Conservation (phyloP, 2,113 vertebrate genomes). For the Rhinolophus ferrumequinum region DNA sequence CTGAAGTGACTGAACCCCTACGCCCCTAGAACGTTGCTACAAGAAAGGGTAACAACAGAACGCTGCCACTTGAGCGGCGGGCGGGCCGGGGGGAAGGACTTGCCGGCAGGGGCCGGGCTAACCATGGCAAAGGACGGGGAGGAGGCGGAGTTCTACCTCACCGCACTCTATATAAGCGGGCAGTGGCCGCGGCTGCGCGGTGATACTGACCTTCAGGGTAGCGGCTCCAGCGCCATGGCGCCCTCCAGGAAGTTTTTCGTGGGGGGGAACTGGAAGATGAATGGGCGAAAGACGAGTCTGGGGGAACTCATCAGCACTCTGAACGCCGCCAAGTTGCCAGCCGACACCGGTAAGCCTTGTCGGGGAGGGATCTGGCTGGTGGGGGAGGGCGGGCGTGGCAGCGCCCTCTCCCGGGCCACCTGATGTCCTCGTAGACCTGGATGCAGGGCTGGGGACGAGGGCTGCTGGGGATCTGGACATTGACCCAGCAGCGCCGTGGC, state of each 20-base stretch:
- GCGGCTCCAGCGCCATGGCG: conserved; percentile 82
- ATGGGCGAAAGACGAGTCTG: conserved; percentile 95
- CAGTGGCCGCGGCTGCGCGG: accelerated
- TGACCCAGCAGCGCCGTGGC: neutral
- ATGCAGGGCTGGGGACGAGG: neutral
- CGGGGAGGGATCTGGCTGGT: neutral
- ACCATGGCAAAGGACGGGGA: neutral
- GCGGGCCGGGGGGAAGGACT: neutral
- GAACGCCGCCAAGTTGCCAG: conserved; percentile 90
- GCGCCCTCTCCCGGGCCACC: neutral
- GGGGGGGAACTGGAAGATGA: conserved; percentile 99
- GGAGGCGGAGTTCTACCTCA: conserved; percentile 57
- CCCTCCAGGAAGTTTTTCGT: conserved; percentile 96
- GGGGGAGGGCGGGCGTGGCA: conserved; percentile 37
- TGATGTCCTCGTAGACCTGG: neutral
- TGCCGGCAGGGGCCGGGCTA: neutral
- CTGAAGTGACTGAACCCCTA: neutral
- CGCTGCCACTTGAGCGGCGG: neutral
- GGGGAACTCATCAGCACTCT: conserved; percentile 93
- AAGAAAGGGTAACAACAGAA: conserved; percentile 8
- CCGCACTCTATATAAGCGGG: conserved; percentile 74
- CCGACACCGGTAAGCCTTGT: conserved; percentile 90
- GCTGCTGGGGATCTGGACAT: neutral
- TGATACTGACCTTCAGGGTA: conserved; percentile 69
- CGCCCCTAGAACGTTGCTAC: conserved; percentile 41